phyloP scores from a whole-genome alignment of 1,140 invertebrate species.

The Psix sp. region DNA sequence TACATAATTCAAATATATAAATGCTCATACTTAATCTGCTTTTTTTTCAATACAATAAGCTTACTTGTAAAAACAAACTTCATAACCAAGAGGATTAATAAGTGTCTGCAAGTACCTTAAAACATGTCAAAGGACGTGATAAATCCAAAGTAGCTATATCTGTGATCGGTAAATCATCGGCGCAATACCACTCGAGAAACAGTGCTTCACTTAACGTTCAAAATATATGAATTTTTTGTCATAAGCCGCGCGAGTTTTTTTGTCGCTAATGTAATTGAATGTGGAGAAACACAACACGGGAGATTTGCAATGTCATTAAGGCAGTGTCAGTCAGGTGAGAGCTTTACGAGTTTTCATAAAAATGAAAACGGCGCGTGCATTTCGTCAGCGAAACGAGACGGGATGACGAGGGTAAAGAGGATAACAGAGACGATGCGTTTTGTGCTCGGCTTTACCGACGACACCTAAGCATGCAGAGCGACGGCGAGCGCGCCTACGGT shows the following conservation, averaged over 20 bases:
- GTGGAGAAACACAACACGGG: constrained; percentile 37
- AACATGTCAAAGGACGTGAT: no score
- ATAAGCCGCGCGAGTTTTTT: constrained; percentile 35
- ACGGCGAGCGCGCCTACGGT: constrained; percentile 43
- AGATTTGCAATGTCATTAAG: constrained; percentile 59
- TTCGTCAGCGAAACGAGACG: constrained; percentile 32
- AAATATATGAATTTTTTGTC: constrained; percentile 16
- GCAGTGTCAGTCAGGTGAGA: constrained; percentile 52
- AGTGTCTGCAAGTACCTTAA: not conserved
- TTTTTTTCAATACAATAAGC: no score
- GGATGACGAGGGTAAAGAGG: constrained; percentile 52
- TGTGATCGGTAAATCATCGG: no score
- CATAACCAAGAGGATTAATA: not conserved
- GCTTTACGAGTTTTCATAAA: constrained; percentile 57
- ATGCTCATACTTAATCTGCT: no score
- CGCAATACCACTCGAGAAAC: not conserved
- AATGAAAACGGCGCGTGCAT: constrained; percentile 53
- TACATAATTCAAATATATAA: no score
- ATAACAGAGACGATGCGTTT: constrained; percentile 45
- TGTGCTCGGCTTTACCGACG: constrained; percentile 49
- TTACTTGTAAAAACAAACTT: no score
- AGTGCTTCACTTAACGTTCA: constrained; percentile 3
- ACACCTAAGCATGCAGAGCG: constrained; percentile 47
- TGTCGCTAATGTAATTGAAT: constrained; percentile 43
- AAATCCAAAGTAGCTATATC: no score